phyloP scores from a whole-genome alignment of 2,797 vertebrate species.

The Scarus forsteni region DNA sequence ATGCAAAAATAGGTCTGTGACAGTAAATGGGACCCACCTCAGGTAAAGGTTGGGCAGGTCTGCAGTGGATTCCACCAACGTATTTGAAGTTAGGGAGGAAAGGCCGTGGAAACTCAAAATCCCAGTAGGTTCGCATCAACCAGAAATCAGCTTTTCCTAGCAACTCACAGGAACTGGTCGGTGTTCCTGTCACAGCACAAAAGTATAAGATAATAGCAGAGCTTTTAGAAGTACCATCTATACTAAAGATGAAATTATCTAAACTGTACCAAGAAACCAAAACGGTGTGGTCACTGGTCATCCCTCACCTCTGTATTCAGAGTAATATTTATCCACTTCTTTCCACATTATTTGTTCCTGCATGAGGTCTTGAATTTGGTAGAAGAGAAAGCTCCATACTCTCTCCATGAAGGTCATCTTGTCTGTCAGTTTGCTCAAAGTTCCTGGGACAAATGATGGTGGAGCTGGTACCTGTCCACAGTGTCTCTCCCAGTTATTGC shows the following conservation, averaged over 20 bases:
- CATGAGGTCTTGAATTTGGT: constrained; percentile 53
- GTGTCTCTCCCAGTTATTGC: constrained; percentile 82
- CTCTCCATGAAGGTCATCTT: constrained; percentile 86
- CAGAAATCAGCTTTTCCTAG: constrained; percentile 92
- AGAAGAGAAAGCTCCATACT: constrained; percentile 85
- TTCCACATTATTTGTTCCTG: neutral
- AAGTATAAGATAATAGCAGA: neutral
- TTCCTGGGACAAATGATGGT: constrained; percentile 82
- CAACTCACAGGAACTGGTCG: constrained; percentile 81
- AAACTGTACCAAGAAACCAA: constrained; percentile 1
- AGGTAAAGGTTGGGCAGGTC: constrained; percentile 90
- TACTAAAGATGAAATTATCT: neutral
- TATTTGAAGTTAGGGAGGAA: constrained; percentile 92
- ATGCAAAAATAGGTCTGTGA: neutral
- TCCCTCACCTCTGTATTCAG: constrained; percentile 70
- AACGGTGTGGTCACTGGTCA: neutral
- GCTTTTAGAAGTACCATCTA: neutral
- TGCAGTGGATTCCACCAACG: constrained; percentile 93
- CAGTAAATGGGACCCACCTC: constrained; percentile 74
- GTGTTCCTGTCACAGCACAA: constrained; percentile 57
- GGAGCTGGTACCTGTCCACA: constrained; percentile 88
- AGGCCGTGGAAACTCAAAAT: constrained; percentile 93
- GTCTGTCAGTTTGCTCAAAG: constrained; percentile 87
- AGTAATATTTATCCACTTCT: constrained; percentile 83
- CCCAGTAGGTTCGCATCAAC: constrained; percentile 94